Evolutionary conservation across 35 echinoderm and acorn worm species (phyloP).

Genomic region (Diadema setosum): DNA sequence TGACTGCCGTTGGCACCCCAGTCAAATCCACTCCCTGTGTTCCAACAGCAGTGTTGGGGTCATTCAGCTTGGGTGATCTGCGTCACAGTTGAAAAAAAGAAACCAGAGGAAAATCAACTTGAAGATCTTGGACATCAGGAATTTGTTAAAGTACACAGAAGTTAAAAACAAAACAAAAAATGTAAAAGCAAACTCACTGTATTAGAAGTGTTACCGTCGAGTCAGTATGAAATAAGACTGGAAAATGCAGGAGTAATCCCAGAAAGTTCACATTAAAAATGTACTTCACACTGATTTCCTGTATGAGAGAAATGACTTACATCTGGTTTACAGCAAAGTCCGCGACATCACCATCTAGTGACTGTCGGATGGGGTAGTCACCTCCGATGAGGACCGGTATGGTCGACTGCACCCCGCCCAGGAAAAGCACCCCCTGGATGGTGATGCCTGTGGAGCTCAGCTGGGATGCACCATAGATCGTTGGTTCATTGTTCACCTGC

Average conservation of each 20-base stretch:
- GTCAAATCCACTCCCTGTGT: conserved; percentile 51
- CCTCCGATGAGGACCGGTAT: conserved; percentile 84
- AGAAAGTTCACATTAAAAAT: too few relatives aligned
- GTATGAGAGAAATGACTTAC: conserved; percentile 72
- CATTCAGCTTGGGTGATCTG: conserved; percentile 78
- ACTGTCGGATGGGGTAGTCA: conserved; percentile 78
- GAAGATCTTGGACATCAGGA: too few relatives aligned
- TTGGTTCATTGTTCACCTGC: conserved; percentile 63
- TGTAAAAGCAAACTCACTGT: not conserved
- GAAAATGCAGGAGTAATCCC: too few relatives aligned
- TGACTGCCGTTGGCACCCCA: conserved; percentile 50
- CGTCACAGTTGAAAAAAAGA: not conserved
- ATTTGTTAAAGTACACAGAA: too few relatives aligned
- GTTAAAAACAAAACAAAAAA: too few relatives aligned
- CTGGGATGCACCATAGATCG: conserved; percentile 69
- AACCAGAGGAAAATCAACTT: too few relatives aligned
- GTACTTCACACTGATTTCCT: too few relatives aligned
- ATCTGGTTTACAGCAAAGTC: conserved; percentile 69
- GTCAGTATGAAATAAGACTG: too few relatives aligned
- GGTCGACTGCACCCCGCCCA: conserved; percentile 71
- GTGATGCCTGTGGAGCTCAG: conserved; percentile 53
- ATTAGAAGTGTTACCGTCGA: not conserved
- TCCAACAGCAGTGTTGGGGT: conserved; percentile 38
- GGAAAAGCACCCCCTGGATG: conserved; percentile 69
- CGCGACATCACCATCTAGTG: conserved; percentile 59